Evolutionary conservation across 2,797 vertebrate species (phyloP), one percentile per base, ranked within the genome.

Genomic region (Phaenicophaeus curvirostris): DNA sequence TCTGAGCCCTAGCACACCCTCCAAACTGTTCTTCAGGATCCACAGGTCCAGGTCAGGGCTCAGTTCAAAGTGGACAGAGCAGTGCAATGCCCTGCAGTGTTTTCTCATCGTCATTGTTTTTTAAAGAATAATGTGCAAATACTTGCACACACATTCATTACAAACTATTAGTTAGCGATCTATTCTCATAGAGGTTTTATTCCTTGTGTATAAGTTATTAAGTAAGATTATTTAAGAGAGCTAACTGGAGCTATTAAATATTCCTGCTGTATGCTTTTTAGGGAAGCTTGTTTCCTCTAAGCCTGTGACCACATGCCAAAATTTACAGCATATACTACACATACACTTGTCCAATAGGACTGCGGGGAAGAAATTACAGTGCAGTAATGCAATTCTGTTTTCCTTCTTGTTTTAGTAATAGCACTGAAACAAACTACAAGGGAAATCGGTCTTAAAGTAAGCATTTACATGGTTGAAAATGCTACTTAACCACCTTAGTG

Each of bases 351-450:
- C 35, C 66, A 87, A 87, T 39, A 77, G 20, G 73, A 74, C 33
- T 71, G 7, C 51, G 16, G 30, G 73, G 71, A 94, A 67, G 59
- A 82, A 93, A 89, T 79, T 63, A 41, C 13, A 76, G 20, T 31
- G 37, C 37, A 83, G 25, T 59, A 67, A 82, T 53, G 66, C 20
- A 69, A 69, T 85, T 82, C 37, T 85, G 16, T 24, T 92, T 92
- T 80, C 69, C 9, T 7, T 87, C 37, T 89, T 71, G 24, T 71
- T 93, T 90, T 65, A 86, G 25, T 59, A 81, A 79, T 57, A 91
- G 25, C 48, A 84, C 19, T 62, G 30, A 80, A 76, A 79, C 30
- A 69, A 89, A 82, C 31, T 48, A 41, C 37, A 85, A 83, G 71
- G 51, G 41, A 78, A 93, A 87, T 68, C 31, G 11, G 13, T 80